These are phyloP conservation scores for Erythrocebus patas DNA, from an alignment of 2,113 vertebrate genomes.

Conservation along the genomic window DNA sequence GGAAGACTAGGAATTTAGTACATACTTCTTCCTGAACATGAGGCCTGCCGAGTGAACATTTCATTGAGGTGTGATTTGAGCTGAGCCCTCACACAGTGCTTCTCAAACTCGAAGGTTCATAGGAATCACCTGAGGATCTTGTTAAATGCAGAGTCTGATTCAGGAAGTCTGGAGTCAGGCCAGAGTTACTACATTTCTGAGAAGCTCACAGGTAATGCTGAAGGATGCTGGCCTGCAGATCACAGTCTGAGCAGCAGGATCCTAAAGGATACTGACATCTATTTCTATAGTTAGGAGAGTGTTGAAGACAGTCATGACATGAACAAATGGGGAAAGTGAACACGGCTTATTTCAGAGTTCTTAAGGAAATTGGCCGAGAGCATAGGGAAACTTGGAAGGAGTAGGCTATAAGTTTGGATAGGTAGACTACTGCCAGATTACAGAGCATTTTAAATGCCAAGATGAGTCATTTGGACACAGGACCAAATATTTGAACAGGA, in stretches of 20 bases:
- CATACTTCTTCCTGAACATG: background rate
- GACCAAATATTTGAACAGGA: background rate
- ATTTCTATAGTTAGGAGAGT: background rate
- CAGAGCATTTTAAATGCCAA: background rate
- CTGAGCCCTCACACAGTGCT: background rate
- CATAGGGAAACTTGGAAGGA: background rate
- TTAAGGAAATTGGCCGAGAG: background rate
- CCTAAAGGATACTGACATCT: background rate
- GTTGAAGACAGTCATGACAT: background rate
- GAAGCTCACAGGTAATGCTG: background rate
- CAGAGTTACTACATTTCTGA: background rate
- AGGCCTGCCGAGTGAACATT: background rate
- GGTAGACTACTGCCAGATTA: background rate
- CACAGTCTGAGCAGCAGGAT: background rate
- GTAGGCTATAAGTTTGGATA: background rate
- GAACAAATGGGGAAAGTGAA: background rate
- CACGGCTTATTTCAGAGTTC: background rate
- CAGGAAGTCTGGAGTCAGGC: background rate
- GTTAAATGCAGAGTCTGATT: background rate
- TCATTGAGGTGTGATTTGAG: background rate
- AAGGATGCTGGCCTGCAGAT: background rate
- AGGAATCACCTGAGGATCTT: background rate
- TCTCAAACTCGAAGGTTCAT: background rate
- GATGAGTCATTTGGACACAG: slow-evolving; percentile 1
- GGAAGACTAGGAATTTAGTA: background rate